Percentiles rank a stretch among this genome's conserved stretches.
Conservation (phyloP, 2,113 vertebrate species). For the Nycticebus coucang region DNA sequence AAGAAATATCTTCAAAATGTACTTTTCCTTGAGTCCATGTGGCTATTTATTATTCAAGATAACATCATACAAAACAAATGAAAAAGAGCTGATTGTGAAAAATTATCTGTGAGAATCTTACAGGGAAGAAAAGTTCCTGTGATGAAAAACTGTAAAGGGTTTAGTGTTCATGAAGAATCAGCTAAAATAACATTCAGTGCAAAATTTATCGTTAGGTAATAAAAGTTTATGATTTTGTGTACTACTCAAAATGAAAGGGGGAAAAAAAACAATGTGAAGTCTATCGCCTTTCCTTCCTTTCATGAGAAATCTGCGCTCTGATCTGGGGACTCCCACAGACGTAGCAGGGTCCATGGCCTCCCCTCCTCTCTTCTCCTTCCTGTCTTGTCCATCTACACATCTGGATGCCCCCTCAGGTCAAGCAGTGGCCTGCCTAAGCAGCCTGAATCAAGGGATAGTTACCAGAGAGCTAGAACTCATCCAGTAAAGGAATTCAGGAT, state of each 20-base stretch:
- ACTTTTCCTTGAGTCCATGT: conserved; percentile 47
- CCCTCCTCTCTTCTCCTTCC: not conserved
- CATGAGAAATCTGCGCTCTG: not conserved
- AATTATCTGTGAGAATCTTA: conserved; percentile 40
- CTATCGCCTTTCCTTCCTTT: not conserved
- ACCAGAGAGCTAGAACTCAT: not conserved
- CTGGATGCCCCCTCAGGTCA: not conserved
- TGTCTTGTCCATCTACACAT: not conserved
- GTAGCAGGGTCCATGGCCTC: not conserved
- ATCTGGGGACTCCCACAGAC: not conserved
- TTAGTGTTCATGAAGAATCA: conserved; percentile 55
- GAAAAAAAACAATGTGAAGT: not conserved
- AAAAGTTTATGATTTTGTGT: conserved; percentile 44
- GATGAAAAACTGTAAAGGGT: conserved; percentile 59
- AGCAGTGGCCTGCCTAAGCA: not conserved
- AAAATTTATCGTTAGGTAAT: conserved; percentile 57
- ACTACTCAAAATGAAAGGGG: conserved; percentile 44
- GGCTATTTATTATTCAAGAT: conserved; percentile 72
- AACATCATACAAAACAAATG: conserved; percentile 64
- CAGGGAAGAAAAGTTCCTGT: not conserved
- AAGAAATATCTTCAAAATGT: conserved; percentile 61
- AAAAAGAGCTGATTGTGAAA: conserved; percentile 63
- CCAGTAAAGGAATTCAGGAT: not conserved
- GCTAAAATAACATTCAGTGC: conserved; percentile 56
- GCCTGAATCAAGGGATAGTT: not conserved